Conservation (phyloP, 2,888 invertebrate species). For the Troides helena region DNA sequence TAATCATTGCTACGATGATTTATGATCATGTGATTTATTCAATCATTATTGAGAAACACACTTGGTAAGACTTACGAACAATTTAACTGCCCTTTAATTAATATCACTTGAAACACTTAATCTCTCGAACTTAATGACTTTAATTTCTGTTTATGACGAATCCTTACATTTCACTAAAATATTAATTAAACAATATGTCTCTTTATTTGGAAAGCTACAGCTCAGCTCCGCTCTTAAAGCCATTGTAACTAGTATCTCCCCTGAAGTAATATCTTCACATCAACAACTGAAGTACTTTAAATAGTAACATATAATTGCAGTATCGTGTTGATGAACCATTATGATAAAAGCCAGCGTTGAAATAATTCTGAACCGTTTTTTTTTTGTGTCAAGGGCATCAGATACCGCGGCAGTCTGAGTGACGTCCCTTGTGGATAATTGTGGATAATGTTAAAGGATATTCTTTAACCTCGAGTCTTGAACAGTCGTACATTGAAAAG, state of each 20-base stretch:
- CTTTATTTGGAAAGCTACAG: neutral
- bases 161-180: no score
- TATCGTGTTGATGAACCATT: constrained; percentile 42
- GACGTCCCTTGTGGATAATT: constrained; percentile 1
- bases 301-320: constrained; percentile 21
- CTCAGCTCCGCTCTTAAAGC: neutral
- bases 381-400: constrained; percentile 27
- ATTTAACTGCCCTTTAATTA: no score
- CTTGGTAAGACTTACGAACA: neutral
- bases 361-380: constrained; percentile 12
- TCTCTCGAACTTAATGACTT: no score
- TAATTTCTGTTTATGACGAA: neutral
- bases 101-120: no score
- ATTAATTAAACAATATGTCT: neutral
- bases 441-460: constrained; percentile 5
- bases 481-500: neutral
- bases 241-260: neutral
- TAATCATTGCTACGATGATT: neutral
- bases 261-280: neutral
- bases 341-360: constrained; percentile 37
- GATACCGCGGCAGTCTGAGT: constrained; percentile 21
- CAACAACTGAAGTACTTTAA: neutral
- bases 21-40: neutral
- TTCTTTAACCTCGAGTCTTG: constrained; percentile 1
- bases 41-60: neutral